Conservation (phyloP, 2,113 vertebrate species). For the Gallinago media region DNA sequence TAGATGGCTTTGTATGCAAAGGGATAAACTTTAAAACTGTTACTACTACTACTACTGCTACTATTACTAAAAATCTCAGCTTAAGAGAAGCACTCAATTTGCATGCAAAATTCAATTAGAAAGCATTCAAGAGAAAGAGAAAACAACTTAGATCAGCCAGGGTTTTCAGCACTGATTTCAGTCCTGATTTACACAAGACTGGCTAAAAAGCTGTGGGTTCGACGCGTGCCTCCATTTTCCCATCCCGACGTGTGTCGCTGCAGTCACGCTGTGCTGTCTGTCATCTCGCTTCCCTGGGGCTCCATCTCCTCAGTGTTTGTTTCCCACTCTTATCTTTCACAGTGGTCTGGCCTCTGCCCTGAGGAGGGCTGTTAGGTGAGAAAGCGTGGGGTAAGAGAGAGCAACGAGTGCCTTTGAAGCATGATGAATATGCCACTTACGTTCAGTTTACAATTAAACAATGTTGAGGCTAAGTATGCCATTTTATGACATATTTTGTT, state of each 20-base stretch:
- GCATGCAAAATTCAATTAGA: background rate
- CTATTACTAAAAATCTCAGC: background rate
- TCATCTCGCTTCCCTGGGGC: background rate
- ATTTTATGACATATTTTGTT: conserved; percentile 28
- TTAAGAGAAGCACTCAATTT: background rate
- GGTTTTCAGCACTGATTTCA: background rate
- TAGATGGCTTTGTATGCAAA: background rate
- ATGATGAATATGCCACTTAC: background rate
- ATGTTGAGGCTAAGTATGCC: background rate
- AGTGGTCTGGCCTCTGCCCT: background rate
- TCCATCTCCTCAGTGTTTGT: background rate
- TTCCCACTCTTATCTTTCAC: background rate
- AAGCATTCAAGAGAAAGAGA: background rate
- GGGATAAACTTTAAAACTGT: background rate
- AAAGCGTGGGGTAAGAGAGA: background rate
- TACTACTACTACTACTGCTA: background rate
- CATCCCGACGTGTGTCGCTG: rapidly evolving
- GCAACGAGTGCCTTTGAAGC: background rate
- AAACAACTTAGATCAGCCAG: background rate
- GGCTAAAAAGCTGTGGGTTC: background rate
- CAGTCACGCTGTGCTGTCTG: background rate
- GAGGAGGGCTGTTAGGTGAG: background rate
- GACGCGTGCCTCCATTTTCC: background rate
- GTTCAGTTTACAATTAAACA: background rate
- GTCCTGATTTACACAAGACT: background rate